These are phyloP conservation scores for Aspidoscelis tigris DNA, from an alignment of 2,113 vertebrate genomes.

Conservation along the genomic window DNA sequence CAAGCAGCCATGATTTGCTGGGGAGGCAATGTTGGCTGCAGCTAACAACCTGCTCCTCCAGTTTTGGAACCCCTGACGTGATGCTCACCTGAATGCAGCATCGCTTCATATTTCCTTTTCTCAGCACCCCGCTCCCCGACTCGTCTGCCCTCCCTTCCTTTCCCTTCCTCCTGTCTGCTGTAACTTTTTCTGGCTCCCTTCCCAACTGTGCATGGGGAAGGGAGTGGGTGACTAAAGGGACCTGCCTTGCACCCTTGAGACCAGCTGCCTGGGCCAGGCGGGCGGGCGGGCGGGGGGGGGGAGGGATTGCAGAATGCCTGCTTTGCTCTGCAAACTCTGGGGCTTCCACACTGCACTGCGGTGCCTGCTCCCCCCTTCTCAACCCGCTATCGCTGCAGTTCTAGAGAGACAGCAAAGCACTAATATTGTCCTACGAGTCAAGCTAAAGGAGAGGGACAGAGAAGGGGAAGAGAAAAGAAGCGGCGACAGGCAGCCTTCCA, in stretches of 20 bases:
- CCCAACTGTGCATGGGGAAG: neutral
- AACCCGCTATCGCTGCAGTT: constrained; percentile 38
- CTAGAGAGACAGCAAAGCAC: constrained; percentile 55
- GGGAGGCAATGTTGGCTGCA: too few species aligned
- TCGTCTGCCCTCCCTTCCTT: neutral
- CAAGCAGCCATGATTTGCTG: neutral
- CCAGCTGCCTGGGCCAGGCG: neutral
- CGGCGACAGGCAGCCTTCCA: neutral
- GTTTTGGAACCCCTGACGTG: neutral
- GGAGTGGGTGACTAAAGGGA: neutral
- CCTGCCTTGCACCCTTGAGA: constrained; percentile 3
- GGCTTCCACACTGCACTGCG: constrained; percentile 52
- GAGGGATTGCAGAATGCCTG: neutral
- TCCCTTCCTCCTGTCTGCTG: neutral
- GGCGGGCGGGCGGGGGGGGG: neutral
- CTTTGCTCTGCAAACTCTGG: constrained; percentile 29
- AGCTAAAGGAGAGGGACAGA: neutral
- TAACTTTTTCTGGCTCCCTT: constrained; percentile 4
- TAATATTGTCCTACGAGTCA: constrained; percentile 11
- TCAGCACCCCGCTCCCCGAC: neutral
- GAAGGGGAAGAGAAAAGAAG: constrained; percentile 49
- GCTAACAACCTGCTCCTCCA: neutral
- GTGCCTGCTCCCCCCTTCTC: neutral
- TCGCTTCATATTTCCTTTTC: neutral
- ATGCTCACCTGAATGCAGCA: constrained; percentile 7